phyloP scores from a whole-genome alignment of 2,113 vertebrate genomes.

The Sceloporus undulatus region DNA sequence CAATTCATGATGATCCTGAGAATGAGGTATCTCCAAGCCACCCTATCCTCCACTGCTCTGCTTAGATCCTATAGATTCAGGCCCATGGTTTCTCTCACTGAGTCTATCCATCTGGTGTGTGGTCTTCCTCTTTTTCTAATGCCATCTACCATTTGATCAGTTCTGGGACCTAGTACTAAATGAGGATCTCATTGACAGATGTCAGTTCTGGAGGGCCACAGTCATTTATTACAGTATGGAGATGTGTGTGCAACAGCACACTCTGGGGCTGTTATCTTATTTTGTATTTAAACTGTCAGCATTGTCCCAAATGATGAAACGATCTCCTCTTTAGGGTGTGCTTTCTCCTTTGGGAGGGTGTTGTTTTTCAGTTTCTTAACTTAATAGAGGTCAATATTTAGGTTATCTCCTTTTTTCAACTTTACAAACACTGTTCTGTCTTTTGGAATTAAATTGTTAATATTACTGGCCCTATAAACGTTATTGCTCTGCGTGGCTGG shows the following conservation, averaged over 20 bases:
- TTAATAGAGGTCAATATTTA: background rate
- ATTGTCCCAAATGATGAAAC: background rate
- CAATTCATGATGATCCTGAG: no score
- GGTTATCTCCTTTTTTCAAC: background rate
- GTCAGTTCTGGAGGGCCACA: no score
- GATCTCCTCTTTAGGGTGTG: background rate
- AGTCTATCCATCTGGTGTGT: no score
- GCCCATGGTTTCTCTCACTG: no score
- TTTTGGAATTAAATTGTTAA: background rate
- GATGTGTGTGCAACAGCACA: background rate
- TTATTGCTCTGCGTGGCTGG: background rate
- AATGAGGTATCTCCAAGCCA: no score
- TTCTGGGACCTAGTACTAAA: no score
- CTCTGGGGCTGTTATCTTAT: background rate
- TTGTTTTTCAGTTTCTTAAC: background rate
- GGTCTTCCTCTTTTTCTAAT: no score
- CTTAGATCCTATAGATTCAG: no score
- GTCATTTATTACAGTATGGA: background rate
- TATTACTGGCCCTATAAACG: background rate
- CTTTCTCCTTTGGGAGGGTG: background rate
- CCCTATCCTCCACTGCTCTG: no score
- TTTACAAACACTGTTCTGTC: background rate
- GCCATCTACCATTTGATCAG: no score
- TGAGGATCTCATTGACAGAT: no score
- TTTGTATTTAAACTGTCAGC: conserved; percentile 24